phyloP scores from a whole-genome alignment of 2,113 vertebrate species.

The Brienomyrus longianalis region DNA sequence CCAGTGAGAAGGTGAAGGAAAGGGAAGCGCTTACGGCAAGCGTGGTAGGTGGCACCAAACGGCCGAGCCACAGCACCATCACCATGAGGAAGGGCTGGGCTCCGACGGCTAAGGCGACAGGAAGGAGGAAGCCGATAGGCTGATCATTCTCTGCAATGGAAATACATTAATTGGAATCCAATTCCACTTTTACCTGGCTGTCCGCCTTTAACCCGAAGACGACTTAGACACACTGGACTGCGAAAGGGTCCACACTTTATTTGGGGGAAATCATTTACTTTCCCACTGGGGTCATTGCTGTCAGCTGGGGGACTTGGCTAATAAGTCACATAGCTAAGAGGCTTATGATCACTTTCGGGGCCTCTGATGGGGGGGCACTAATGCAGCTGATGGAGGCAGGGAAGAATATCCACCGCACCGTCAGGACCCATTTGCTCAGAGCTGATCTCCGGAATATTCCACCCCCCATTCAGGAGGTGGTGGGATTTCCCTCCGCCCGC shows the following conservation, averaged over 20 bases:
- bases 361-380: conserved; percentile 29
- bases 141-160: conserved; percentile 45
- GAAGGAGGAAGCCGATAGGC: conserved; percentile 40
- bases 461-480: conserved; percentile 47
- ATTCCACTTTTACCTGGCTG: conserved; percentile 46
- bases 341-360: conserved; percentile 65
- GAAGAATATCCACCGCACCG: conserved; percentile 61
- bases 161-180: conserved; percentile 59
- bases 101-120: conserved; percentile 41
- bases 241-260: conserved; percentile 55
- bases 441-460: conserved; percentile 54
- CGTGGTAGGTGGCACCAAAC: neutral
- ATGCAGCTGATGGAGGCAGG: conserved; percentile 14
- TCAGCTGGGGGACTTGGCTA: conserved; percentile 70
- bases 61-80: neutral
- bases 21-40: neutral
- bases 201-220: conserved; percentile 47
- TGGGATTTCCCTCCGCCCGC: conserved; percentile 48
- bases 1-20: neutral
- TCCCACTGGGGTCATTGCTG: conserved; percentile 58
- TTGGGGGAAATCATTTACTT: conserved; percentile 60
- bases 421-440: conserved; percentile 68
- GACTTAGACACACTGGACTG: conserved; percentile 63
- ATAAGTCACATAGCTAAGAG: conserved; percentile 72
- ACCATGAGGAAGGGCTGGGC: neutral